Percentiles rank a stretch among this genome's conserved stretches.
These are phyloP conservation scores for Pseudocheirus occidentalis DNA, from an alignment of 2,797 vertebrate genomes.

Conservation along the genomic window DNA sequence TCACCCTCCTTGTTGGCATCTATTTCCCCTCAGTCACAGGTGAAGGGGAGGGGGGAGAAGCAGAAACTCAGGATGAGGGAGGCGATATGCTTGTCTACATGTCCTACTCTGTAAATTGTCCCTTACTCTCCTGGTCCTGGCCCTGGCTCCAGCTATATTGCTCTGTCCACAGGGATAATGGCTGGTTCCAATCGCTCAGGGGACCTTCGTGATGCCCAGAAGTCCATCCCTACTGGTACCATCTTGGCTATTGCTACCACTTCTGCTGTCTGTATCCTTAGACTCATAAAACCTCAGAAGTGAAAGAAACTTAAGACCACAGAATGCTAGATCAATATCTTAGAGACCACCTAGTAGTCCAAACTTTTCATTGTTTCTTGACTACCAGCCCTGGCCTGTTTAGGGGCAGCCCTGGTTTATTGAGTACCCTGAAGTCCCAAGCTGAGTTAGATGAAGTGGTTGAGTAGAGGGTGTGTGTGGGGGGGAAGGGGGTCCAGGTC, in stretches of 20 bases:
- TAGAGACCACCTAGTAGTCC: background rate
- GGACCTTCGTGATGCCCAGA: conserved; percentile 96
- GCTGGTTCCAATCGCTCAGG: conserved; percentile 98
- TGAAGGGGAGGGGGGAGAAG: conserved; percentile 86
- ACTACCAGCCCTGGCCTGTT: background rate
- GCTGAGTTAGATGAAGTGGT: background rate
- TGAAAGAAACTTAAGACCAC: background rate
- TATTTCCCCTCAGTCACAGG: conserved; percentile 99
- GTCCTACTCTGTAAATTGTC: background rate
- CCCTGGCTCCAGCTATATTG: background rate
- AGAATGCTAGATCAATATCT: conserved; percentile 39
- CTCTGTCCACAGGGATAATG: conserved; percentile 92
- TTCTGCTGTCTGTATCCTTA: conserved; percentile 96
- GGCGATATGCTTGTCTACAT: background rate
- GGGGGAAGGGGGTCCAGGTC: too few species aligned
- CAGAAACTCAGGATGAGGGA: background rate
- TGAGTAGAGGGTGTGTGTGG: background rate
- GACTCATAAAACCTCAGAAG: background rate
- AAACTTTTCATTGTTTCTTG: background rate
- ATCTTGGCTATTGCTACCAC: conserved; percentile 98
- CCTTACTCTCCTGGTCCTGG: background rate
- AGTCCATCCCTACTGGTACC: conserved; percentile 97
- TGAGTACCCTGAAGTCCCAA: background rate
- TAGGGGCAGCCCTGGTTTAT: background rate
- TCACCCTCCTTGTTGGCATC: conserved; percentile 96